Conservation (phyloP, 2,797 vertebrate species). For the Malurus splendens region DNA sequence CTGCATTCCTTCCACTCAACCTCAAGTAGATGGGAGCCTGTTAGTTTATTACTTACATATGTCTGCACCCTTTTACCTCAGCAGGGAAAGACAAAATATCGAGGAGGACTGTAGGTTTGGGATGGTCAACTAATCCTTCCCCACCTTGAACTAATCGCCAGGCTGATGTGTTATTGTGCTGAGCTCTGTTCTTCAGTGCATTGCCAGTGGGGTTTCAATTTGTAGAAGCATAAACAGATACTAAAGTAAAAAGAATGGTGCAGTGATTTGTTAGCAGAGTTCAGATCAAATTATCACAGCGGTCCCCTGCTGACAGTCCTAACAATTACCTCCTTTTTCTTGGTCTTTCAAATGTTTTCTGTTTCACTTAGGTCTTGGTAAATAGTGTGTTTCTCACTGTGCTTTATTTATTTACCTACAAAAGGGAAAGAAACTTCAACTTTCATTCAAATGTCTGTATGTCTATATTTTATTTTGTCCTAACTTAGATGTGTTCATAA, state of each 20-base stretch:
- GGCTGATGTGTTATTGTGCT: slow-evolving; percentile 83
- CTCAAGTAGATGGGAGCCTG: slow-evolving; percentile 89
- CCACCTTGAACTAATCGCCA: slow-evolving; percentile 99
- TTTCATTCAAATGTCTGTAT: slow-evolving; percentile 44
- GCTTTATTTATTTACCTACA: slow-evolving; percentile 68
- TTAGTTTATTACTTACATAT: slow-evolving; percentile 99
- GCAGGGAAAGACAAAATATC: slow-evolving; percentile 96
- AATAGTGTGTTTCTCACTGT: slow-evolving; percentile 65
- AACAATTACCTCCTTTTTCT: slow-evolving; percentile 83
- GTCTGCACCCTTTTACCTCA: slow-evolving; percentile 92
- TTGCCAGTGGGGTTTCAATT: slow-evolving; percentile 99
- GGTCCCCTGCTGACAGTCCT: slow-evolving; percentile 86
- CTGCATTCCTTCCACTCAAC: slow-evolving; percentile 95
- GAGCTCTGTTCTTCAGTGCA: slow-evolving; percentile 72
- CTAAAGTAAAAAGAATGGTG: slow-evolving; percentile 94
- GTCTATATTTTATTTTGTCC: slow-evolving; percentile 2
- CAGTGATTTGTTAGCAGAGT: slow-evolving; percentile 95
- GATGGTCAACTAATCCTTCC: slow-evolving; percentile 88
- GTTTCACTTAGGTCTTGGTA: slow-evolving; percentile 73
- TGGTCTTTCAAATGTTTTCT: slow-evolving; percentile 77
- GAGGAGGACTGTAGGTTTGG: slow-evolving; percentile 80
- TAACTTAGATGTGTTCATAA: neutral
- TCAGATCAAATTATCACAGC: slow-evolving; percentile 98
- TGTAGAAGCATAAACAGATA: slow-evolving; percentile 99
- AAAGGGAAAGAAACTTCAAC: slow-evolving; percentile 48